phyloP scores from a whole-genome alignment of 1,140 invertebrate species.

The Chelonus insularis region DNA sequence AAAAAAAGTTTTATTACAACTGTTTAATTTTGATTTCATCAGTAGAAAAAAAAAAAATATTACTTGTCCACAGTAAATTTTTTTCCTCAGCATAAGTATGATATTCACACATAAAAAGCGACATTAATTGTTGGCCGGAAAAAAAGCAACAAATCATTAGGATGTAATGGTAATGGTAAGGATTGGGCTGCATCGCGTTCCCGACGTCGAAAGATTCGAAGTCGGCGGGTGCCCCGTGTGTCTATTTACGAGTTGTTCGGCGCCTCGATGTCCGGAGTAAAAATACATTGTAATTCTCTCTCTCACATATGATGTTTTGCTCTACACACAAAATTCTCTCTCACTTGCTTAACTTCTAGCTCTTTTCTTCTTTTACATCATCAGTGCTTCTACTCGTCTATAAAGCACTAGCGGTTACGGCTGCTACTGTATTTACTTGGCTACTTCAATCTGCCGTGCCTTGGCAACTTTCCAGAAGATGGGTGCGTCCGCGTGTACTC shows the following conservation, averaged over 20 bases:
- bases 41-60: too few relatives aligned
- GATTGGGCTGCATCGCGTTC: slow-evolving; percentile 15
- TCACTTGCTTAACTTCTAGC: slow-evolving; percentile 6
- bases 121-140: not conserved
- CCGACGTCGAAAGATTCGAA: slow-evolving; percentile 33
- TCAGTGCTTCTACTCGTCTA: slow-evolving; percentile 8
- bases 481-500: slow-evolving; percentile 9
- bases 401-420: not conserved
- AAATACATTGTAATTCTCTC: slow-evolving; percentile 48
- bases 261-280: slow-evolving; percentile 61
- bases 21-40: too few relatives aligned
- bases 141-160: not conserved
- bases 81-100: too few relatives aligned
- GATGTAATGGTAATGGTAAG: too few relatives aligned
- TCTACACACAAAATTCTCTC: slow-evolving; percentile 16
- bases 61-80: too few relatives aligned
- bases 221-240: slow-evolving; percentile 41
- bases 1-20: too few relatives aligned
- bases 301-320: slow-evolving; percentile 14
- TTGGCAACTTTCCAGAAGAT: slow-evolving; percentile 30
- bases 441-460: slow-evolving; percentile 30
- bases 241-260: slow-evolving; percentile 63
- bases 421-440: slow-evolving; percentile 34
- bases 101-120: too few relatives aligned
- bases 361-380: slow-evolving; percentile 12